Conservation (phyloP, 2,888 invertebrate species). For the Mythimna lalbum region DNA sequence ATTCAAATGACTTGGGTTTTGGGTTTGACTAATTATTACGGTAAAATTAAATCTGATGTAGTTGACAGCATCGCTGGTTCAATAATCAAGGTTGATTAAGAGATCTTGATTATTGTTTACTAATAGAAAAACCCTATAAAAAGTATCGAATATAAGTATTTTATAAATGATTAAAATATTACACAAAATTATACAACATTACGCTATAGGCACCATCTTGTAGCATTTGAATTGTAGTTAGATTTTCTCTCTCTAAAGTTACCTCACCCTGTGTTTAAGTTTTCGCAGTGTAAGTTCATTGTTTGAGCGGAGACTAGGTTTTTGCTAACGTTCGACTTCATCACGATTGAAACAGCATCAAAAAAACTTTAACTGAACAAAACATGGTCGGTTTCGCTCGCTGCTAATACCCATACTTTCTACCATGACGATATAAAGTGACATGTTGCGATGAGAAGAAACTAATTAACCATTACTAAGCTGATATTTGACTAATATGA, state of each 20-base stretch:
- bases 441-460: slow-evolving; percentile 40
- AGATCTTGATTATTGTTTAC: no score
- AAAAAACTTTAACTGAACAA: slow-evolving; percentile 73
- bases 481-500: no score
- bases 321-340: slow-evolving; percentile 76
- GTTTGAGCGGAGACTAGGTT: slow-evolving; percentile 74
- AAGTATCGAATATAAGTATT: no score
- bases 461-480: slow-evolving; percentile 5
- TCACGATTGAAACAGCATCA: slow-evolving; percentile 71
- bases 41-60: no score
- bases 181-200: no score
- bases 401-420: slow-evolving; percentile 70
- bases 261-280: slow-evolving; percentile 70
- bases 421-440: slow-evolving; percentile 69
- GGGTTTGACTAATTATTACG: no score
- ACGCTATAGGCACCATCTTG: no score
- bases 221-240: not conserved
- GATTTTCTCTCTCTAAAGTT: slow-evolving; percentile 28
- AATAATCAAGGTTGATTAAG: no score
- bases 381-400: slow-evolving; percentile 84
- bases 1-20: no score
- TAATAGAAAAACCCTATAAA: no score
- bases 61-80: no score
- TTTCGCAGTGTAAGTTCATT: slow-evolving; percentile 82
- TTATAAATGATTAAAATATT: no score